Percentiles rank a stretch among this genome's conserved stretches.
phyloP scores from a whole-genome alignment of 1,140 invertebrate species.

The Oryctes rhinoceros region DNA sequence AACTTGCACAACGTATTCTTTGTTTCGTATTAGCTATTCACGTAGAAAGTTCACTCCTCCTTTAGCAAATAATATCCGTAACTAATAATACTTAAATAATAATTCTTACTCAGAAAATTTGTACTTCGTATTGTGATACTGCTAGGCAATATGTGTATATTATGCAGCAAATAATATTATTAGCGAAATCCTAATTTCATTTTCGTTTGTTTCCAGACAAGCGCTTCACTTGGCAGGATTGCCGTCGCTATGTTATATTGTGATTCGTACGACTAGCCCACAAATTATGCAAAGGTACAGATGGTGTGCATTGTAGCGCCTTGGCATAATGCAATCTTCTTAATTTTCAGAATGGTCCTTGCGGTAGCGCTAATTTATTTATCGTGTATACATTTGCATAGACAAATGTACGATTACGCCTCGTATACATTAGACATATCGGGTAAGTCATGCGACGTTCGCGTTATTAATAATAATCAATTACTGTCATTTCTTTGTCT shows the following conservation, averaged over 20 bases:
- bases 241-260: conserved; percentile 77
- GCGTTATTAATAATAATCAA: not conserved
- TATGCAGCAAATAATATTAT: not conserved
- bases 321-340: conserved; percentile 34
- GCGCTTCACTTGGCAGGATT: conserved; percentile 79
- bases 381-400: conserved; percentile 84
- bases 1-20: no score
- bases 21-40: no score
- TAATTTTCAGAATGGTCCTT: conserved; percentile 74
- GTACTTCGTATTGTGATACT: no score
- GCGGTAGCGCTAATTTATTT: conserved; percentile 82
- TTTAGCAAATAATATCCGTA: no score
- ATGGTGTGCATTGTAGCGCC: conserved; percentile 4
- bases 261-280: conserved; percentile 70
- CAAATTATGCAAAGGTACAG: conserved; percentile 71
- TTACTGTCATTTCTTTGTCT: conserved; percentile 50
- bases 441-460: conserved; percentile 65
- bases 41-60: no score
- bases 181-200: not conserved
- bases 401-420: conserved; percentile 88
- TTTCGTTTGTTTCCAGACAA: conserved; percentile 68
- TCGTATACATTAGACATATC: conserved; percentile 92
- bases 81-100: no score
- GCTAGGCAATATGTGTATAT: not conserved
- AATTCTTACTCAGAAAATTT: no score